A percentile compares a stretch with the other conserved stretches of the same genome.
Conservation (phyloP, 37 sponge, comb jelly and placozoan genomes). For the Cladorhizidae sp. region DNA sequence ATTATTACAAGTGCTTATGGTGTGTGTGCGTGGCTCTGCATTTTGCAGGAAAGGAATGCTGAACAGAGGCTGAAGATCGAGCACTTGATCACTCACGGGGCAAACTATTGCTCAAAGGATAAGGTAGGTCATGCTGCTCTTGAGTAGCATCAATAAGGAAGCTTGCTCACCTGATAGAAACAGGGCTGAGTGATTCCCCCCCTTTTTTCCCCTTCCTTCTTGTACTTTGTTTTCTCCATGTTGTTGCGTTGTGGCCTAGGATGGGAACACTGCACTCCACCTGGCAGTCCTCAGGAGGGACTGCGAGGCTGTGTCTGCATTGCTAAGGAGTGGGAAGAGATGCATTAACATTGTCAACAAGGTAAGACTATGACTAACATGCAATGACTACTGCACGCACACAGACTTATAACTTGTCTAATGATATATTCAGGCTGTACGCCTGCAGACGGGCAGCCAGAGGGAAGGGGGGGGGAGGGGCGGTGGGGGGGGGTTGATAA, state of each 20-base stretch:
- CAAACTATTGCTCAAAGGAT: background rate
- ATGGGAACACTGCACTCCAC: slow-evolving; percentile 29
- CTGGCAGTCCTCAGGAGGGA: slow-evolving; percentile 10
- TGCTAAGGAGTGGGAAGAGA: background rate
- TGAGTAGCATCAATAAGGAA: no score
- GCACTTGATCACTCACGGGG: background rate
- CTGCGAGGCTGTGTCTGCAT: background rate
- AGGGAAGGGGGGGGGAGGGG: no score
- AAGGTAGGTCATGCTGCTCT: no score
- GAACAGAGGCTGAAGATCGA: slow-evolving; percentile 25
- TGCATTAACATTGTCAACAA: slow-evolving; percentile 16
- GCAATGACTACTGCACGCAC: no score
- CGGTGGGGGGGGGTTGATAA: no score
- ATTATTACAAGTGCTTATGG: background rate
- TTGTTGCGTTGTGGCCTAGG: no score
- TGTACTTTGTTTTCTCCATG: background rate
- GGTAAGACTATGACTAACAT: background rate
- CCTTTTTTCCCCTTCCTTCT: no score
- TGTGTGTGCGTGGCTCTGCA: background rate
- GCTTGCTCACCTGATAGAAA: no score
- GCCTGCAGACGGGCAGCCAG: no score
- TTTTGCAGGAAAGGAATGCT: background rate
- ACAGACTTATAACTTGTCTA: no score
- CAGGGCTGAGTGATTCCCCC: no score
- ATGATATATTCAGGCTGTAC: no score